Evolutionary conservation across 1,140 invertebrate species (phyloP).

Genomic region (Gryllus bimaculatus): DNA sequence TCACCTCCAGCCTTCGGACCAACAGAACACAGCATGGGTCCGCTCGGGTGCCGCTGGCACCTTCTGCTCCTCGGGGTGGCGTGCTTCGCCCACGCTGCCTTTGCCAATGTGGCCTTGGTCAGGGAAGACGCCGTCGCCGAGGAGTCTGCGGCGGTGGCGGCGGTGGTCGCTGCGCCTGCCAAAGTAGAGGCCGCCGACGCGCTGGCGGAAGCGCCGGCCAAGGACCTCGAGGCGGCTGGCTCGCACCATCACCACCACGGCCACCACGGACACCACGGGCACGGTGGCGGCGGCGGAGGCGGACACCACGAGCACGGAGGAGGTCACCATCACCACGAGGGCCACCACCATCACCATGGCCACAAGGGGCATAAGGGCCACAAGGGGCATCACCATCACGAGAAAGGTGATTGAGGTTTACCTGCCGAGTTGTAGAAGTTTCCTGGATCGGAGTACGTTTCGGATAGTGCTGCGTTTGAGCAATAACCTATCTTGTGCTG

Average conservation of each 20-base stretch:
- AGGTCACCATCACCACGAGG: slow-evolving; percentile 18
- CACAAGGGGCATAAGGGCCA: slow-evolving; percentile 20
- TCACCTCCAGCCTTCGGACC: not conserved
- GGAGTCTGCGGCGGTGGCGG: not conserved
- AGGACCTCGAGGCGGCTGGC: not conserved
- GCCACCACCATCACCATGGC: slow-evolving; percentile 16
- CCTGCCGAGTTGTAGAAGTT: not conserved
- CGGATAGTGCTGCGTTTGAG: not conserved
- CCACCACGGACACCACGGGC: not conserved
- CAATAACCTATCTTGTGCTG: not conserved
- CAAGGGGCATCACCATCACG: slow-evolving; percentile 20
- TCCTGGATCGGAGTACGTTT: not conserved
- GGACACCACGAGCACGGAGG: slow-evolving; percentile 21
- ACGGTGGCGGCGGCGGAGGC: slow-evolving; percentile 15
- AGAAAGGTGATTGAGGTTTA: slow-evolving; percentile 11
- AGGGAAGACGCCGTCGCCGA: not conserved
- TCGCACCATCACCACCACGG: not conserved
- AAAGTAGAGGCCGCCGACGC: slow-evolving; percentile 12
- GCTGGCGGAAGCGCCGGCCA: not conserved
- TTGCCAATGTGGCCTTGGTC: not conserved
- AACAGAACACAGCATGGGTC: not conserved
- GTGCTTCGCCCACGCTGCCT: not conserved
- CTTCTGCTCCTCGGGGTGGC: not conserved
- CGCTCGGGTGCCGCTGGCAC: not conserved
- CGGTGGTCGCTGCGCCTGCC: not conserved